Evolutionary conservation across 53 echinoderm and acorn worm genomes (phyloP), one percentile per base, ranked within the genome.

Genomic region (Hippasteria phrygiana): DNA sequence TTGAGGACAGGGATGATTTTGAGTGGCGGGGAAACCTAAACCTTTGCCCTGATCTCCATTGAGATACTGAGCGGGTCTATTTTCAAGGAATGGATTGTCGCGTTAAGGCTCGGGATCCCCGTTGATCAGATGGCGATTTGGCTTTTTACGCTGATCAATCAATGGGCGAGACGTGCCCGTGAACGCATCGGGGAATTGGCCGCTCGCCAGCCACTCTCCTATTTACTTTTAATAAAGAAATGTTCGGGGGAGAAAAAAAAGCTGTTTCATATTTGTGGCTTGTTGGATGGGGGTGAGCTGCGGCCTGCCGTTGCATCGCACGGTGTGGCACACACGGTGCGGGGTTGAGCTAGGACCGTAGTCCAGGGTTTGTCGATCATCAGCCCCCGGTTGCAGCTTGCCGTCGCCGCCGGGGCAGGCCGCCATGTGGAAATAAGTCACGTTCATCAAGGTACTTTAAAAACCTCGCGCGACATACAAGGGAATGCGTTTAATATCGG

Each of bases 221-320:
- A 88, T 88, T 88, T 88, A 77, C 88, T 88, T 88, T 88, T 88
- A 88, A 88, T 88, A 88, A 76, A 75, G 88, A 71, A 88, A 76
- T 75, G 73, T 88, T 81, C 42, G 81, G 79, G 62, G 81, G 42
- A 8, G 13, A 18, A 26, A 59, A 2, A 59, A 18, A 26, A 26
- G 59, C 31, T 76, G 76, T 76, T 76, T 76, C 53, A 76, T 76
- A 76, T 50, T 76, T 26, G 59, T 24, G 59, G 59, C 59, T 59
- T 14, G 14, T 14, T 0, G 43, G 22, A 7, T 42, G 74, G 42
- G 74, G 28, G 28, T 43, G 43, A 29, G 41, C 72, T 50, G 48
- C 20, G 53, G 43, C 27, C 48, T 39, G 37, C 72, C 72, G 42
- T 17, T 72, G 72, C n/a, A 22, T 42, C 41, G 41, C 39, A 24